Conservation (phyloP, 2,113 vertebrate genomes). For the Sialia sialis region DNA sequence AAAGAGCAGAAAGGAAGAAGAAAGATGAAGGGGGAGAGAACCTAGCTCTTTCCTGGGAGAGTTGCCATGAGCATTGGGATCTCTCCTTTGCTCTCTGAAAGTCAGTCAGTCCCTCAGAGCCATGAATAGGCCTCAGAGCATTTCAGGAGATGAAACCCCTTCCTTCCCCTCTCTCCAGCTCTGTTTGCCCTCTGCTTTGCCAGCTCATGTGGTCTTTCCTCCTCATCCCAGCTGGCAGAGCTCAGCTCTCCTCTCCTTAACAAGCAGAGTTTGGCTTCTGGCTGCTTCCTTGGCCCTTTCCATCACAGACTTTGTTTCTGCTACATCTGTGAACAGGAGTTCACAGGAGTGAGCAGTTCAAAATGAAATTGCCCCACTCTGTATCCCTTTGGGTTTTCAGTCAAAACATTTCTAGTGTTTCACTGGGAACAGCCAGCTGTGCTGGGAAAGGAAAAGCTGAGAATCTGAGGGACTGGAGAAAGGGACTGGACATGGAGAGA, state of each 20-base stretch:
- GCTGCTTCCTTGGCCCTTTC: background rate
- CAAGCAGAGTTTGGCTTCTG: background rate
- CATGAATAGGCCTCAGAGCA: background rate
- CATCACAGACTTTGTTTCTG: background rate
- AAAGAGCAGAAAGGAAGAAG: background rate
- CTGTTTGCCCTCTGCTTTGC: background rate
- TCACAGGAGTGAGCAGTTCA: background rate
- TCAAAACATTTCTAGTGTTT: background rate
- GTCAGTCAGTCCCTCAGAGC: background rate
- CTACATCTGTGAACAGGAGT: background rate
- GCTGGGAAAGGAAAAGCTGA: background rate
- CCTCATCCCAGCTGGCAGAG: background rate
- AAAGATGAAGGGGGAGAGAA: background rate
- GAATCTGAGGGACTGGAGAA: background rate
- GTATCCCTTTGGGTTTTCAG: background rate
- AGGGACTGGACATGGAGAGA: background rate
- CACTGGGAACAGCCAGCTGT: too few species aligned
- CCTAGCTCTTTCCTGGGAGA: background rate
- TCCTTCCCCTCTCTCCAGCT: background rate
- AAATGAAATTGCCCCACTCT: background rate
- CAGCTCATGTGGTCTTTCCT: background rate
- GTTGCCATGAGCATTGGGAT: accelerated
- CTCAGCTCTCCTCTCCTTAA: background rate
- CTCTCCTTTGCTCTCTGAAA: background rate
- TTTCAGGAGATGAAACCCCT: background rate